phyloP scores from a whole-genome alignment of 1,140 invertebrate genomes.

The Apis florea region DNA sequence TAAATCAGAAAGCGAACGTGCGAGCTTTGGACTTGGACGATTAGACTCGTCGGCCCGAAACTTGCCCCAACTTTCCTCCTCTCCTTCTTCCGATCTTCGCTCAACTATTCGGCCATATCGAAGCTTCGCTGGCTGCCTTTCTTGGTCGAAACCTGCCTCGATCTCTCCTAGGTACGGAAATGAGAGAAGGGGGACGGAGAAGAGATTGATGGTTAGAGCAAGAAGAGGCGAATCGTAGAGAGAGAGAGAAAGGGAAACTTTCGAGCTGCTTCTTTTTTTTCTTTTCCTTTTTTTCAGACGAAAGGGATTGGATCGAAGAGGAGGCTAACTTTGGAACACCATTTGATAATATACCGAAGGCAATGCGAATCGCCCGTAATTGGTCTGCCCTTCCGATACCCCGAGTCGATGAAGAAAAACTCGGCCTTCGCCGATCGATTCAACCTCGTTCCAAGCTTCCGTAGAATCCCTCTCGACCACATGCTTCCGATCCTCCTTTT shows the following conservation, averaged over 20 bases:
- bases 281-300: background rate
- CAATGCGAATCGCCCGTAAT: conserved; percentile 61
- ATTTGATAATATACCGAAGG: conserved; percentile 62
- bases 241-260: background rate
- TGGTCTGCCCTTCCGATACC: conserved; percentile 56
- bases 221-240: background rate
- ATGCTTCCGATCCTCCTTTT: background rate
- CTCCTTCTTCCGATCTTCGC: conserved; percentile 55
- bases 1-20: conserved; percentile 48
- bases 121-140: conserved; percentile 33
- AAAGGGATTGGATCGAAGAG: conserved; percentile 49
- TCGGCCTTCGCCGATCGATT: conserved; percentile 52
- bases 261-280: background rate
- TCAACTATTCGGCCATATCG: conserved; percentile 43
- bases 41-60: conserved; percentile 61
- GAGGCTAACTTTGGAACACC: conserved; percentile 63
- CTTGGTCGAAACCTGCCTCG: background rate
- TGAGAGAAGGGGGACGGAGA: conserved; percentile 7
- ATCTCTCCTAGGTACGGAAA: background rate
- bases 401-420: conserved; percentile 50
- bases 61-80: conserved; percentile 57
- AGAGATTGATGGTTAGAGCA: background rate
- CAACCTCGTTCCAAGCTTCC: conserved; percentile 1
- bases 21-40: conserved; percentile 49
- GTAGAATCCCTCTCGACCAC: background rate